These are phyloP conservation scores for Trissolcus japonicus DNA, from an alignment of 2,888 invertebrate species.

Conservation along the genomic window DNA sequence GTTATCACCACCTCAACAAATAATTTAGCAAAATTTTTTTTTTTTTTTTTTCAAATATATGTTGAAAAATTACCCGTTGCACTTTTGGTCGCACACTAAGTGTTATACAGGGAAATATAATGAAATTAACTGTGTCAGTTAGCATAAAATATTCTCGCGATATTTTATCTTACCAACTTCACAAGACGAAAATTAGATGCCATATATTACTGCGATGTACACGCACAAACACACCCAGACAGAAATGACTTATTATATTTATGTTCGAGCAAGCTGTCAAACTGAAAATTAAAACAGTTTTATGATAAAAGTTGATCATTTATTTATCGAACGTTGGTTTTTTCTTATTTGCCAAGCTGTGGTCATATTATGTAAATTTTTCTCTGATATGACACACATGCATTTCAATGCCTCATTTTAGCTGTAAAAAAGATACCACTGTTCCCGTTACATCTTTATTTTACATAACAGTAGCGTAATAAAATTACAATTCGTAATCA, in stretches of 20 bases:
- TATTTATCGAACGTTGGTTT: no score
- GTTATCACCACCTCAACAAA: no score
- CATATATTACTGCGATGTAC: constrained; percentile 9
- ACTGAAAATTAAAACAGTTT: not conserved
- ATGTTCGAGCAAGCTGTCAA: constrained; percentile 8
- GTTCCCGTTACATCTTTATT: not conserved
- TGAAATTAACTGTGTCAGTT: constrained; percentile 29
- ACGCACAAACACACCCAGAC: not conserved
- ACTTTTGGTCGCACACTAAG: constrained; percentile 7
- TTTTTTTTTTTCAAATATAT: not conserved
- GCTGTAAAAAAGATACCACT: no score
- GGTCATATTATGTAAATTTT: no score
- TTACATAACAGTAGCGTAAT: not conserved
- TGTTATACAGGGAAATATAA: constrained; percentile 10
- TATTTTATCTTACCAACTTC: constrained; percentile 24
- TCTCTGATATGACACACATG: no score
- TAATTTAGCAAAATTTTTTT: not conserved
- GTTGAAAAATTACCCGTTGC: not conserved
- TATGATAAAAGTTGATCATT: not conserved
- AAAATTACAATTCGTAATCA: constrained; percentile 16
- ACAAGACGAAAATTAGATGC: constrained; percentile 25
- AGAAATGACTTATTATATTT: constrained; percentile 10
- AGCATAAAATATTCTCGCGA: constrained; percentile 24
- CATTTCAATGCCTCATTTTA: no score
- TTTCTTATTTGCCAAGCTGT: no score